These are phyloP conservation scores for Chrysotoxum bicinctum DNA, from an alignment of 2,888 invertebrate genomes.

Conservation along the genomic window DNA sequence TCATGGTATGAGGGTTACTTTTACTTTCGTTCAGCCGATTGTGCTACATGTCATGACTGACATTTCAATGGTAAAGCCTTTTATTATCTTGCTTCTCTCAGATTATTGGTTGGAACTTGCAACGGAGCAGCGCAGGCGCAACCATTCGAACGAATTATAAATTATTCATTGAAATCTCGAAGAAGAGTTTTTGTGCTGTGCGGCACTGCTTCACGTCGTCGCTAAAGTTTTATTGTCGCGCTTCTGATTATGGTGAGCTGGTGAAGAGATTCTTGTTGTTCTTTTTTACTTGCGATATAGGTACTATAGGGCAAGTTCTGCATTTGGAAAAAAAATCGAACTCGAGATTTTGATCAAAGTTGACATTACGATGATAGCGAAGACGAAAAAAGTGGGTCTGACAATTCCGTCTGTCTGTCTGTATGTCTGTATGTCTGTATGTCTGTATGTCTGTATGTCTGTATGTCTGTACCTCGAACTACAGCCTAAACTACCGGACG, in stretches of 20 bases:
- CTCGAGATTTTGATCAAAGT: too few species aligned
- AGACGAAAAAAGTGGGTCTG: too few species aligned
- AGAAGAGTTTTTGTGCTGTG: constrained; percentile 8
- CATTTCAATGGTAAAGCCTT: constrained; percentile 62
- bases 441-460: too few species aligned
- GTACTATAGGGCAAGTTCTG: too few species aligned
- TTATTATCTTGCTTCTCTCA: constrained; percentile 42
- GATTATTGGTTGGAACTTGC: constrained; percentile 34
- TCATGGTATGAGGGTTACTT: constrained; percentile 46
- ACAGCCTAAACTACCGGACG: too few species aligned
- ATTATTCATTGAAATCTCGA: constrained; percentile 57
- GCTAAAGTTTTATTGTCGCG: constrained; percentile 37
- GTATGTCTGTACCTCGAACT: too few species aligned
- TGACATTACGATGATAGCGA: too few species aligned
- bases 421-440: too few species aligned
- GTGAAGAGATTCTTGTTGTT: not conserved
- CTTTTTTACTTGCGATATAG: too few species aligned
- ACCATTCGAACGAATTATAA: constrained; percentile 58
- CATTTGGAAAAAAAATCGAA: too few species aligned
- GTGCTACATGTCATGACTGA: constrained; percentile 53
- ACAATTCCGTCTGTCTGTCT: too few species aligned
- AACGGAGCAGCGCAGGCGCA: not conserved
- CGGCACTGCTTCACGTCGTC: constrained; percentile 5
- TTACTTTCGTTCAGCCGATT: constrained; percentile 59
- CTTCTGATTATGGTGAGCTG: constrained; percentile 36